These are phyloP conservation scores for Psilopogon haemacephalus DNA, from an alignment of 2,113 vertebrate genomes.

Conservation along the genomic window DNA sequence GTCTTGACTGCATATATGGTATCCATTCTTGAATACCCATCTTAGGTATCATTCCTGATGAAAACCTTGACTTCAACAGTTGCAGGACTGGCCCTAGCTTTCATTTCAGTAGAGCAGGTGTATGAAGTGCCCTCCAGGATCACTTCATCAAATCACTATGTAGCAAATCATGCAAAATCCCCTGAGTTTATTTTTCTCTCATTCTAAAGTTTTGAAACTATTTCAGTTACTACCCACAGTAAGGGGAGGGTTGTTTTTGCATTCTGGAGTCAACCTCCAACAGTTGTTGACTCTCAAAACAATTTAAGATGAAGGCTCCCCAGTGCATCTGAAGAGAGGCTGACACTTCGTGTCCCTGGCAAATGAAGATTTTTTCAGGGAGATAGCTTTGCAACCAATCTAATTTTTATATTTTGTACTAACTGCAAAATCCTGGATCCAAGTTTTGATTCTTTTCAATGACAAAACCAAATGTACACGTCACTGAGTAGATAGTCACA, in stretches of 20 bases:
- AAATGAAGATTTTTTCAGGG: conserved; percentile 43
- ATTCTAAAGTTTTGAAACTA: conserved; percentile 44
- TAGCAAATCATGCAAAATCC: conserved; percentile 37
- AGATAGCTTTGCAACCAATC: conserved; percentile 42
- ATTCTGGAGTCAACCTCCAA: background rate
- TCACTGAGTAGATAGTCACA: background rate
- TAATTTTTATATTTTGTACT: conserved; percentile 59
- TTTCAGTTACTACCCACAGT: background rate
- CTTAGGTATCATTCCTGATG: background rate
- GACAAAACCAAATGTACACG: background rate
- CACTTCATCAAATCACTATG: background rate
- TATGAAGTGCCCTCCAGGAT: background rate
- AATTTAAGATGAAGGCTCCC: background rate
- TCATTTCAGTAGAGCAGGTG: background rate
- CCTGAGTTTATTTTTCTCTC: background rate
- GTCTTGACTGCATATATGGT: background rate
- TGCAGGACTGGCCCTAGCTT: background rate
- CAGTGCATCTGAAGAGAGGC: background rate
- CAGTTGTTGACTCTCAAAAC: background rate
- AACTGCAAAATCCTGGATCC: background rate
- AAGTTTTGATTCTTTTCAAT: conserved; percentile 20
- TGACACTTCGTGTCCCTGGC: background rate
- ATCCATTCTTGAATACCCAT: background rate
- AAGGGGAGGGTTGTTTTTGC: background rate
- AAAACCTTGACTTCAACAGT: background rate